Evolutionary conservation across 2,888 invertebrate species (phyloP), one percentile per base, ranked within the genome.

Genomic region (Caenorhabditis japonica): DNA sequence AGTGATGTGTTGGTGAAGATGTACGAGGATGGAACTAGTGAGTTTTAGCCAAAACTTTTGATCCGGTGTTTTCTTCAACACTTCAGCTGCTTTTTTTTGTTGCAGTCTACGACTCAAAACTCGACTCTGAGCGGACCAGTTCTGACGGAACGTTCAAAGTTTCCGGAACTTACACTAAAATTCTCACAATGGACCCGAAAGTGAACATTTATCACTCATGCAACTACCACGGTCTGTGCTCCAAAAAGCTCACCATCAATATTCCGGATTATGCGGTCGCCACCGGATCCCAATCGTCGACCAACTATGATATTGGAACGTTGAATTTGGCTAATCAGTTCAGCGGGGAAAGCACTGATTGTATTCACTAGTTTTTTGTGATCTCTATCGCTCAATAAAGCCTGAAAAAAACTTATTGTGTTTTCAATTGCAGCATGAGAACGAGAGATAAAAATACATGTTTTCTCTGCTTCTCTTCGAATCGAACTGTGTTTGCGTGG

Each of bases 11-110:
- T 52, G 12, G 61, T 74, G 12, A 74, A 74, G 58, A 52, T 74
- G 61, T 74, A 60, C 27, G 73, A 74, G n/a, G 73, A 69, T 52
- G 73, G 73, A 69, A 74, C 73, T 3, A 53, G 73, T 74, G 34
- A 52, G 61, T 68, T 47, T 13, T 25, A 38, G 8, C 12, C 4
- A 5, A 38, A 13, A n/a, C 19, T 21, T 5, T 30, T 30, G 30
- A 30, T 30, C n/a, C n/a, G n/a, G n/a, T n/a, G n/a, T n/a, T n/a
- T n/a, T n/a, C n/a, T n/a, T n/a, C n/a, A n/a, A n/a, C n/a, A n/a
- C n/a, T n/a, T n/a, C n/a, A n/a, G n/a, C n/a, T n/a, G n/a, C n/a
- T n/a, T n/a, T n/a, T n/a, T n/a, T n/a, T n/a, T n/a, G n/a, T 46
- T 64, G 17, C 59, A 69, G 69, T 69, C 34, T 60, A 55, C 27